Base-by-base conservation (phyloP, 2,113 vertebrate genomes). In the Gobius niger region DNA sequence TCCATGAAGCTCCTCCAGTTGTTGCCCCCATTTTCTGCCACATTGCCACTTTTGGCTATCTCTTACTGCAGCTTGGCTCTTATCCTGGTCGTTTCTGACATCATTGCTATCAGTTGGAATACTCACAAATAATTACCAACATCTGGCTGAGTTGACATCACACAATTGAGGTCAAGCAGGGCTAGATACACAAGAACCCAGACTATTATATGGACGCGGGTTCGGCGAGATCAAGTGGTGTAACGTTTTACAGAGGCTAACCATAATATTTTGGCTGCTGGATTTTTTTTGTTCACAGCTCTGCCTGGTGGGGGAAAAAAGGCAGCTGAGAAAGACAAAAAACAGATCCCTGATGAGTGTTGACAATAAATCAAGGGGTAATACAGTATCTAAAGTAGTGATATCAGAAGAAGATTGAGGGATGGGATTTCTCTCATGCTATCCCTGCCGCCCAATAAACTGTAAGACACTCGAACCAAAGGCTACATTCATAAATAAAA, bases 311-410 rank as follows among this genome's bases (percentile, higher is more conserved):
- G 70, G 70, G n/a, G n/a, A n/a, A n/a, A 66, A 50, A 57, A 70
- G 74, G 60, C 18, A 72, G 49, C 67, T 79, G 65, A 70, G 78
- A 59, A 34, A 74, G 77, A 82, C 62, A 78, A 61, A 78, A 78
- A 79, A 24, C 77, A 86, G 74, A 71, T 67, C 62, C 72, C 65
- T 68, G 56, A 53, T 71, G 70, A 77, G 50, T 67, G 69, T 71
- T 56, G 44, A 53, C 77, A 51, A 76, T 87, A 85, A 86, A 87
- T 91, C 81, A 81, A 41, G 56, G 71, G 67, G 60, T 70, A 70
- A 72, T 57, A 53, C 62, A 67, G 71, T 74, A 71, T 78, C 76
- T 83, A 59, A 60, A 79, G 50, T 70, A 71, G 64, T 78, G 74
- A 60, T 72, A 67, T 80, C 77, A 68, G 74, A 47, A 62, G 66